Evolutionary conservation across 2,888 invertebrate species (phyloP), one percentile per base, ranked within the genome.

Genomic region (Ormyrus pomaceus): DNA sequence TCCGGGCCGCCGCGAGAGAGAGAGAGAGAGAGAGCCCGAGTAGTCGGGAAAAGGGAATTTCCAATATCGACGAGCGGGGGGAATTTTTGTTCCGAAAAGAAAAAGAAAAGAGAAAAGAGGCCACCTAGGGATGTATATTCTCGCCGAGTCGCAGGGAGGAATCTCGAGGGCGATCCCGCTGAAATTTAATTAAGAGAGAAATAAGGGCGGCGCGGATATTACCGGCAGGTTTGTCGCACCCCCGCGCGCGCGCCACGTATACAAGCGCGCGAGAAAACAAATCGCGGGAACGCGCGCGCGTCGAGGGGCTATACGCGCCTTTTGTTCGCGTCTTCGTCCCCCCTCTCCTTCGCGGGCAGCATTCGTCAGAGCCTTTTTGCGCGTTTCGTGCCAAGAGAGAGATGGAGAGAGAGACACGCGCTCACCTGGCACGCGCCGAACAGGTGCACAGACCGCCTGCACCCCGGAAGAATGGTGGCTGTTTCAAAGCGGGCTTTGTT

Each of bases 161-260:
- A 13, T 46, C 53, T n/a, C 51, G 45, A 61, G 4, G 46, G 56
- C 34, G 69, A 69, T 69, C 11, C n/a, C 59, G 19, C 50, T 61
- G 53, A 74, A 70, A 79, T 79, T 74, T 79, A 62, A 79, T 79
- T 78, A 79, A 69, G 69, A 74, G 53, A 53, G 59, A 65, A 55
- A 62, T 73, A 73, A 65, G 46, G 19, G 50, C 50, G 64, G 65
- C n/a, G n/a, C 45, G 55, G 19, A 61, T 51, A 61, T 59, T 59
- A 61, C 10, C 7, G 53, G 53, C 61, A 19, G 59, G 19, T 11
- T 61, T 72, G 65, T 65, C 74, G 34, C 72, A 65, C 74, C 65
- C 74, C 50, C 58, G 48, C 74, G n/a, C n/a, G n/a, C n/a, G n/a
- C n/a, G n/a, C n/a, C n/a, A n/a, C 19, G 19, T 1, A 1, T 19